A percentile compares a stretch with the other conserved stretches of the same genome.
These are phyloP conservation scores for Listrodromus nycthemerus DNA, from an alignment of 2,888 invertebrate genomes.

Conservation along the genomic window DNA sequence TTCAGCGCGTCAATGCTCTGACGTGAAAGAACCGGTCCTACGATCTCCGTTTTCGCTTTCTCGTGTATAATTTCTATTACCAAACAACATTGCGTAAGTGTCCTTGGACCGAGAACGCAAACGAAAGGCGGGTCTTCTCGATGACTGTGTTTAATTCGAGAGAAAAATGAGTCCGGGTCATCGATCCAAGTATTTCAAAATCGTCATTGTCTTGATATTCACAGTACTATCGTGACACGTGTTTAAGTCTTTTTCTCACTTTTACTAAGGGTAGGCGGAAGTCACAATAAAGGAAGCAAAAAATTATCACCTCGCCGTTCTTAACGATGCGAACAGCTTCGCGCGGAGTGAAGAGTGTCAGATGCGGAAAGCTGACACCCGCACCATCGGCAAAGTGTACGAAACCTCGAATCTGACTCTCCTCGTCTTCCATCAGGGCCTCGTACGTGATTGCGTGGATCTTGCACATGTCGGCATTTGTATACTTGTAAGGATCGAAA, in stretches of 20 bases:
- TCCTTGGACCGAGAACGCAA: conserved; percentile 70
- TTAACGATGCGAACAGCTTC: conserved; percentile 93
- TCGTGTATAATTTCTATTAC: conserved; percentile 63
- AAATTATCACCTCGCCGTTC: conserved; percentile 89
- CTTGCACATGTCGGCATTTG: conserved; percentile 91
- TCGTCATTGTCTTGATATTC: conserved; percentile 9
- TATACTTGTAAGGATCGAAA: conserved; percentile 91
- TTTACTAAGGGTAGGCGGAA: not conserved
- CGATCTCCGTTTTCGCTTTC: conserved; percentile 5
- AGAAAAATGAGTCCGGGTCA: not conserved
- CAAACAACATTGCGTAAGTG: conserved; percentile 70
- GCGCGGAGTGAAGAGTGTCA: conserved; percentile 91
- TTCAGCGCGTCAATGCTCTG: not conserved
- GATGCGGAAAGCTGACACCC: conserved; percentile 90
- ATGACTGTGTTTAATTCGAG: not conserved
- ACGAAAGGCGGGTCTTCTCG: conserved; percentile 26
- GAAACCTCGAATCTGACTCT: conserved; percentile 91
- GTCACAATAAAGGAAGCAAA: not conserved
- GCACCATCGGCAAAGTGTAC: conserved; percentile 92
- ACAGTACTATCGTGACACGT: not conserved
- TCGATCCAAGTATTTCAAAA: not conserved
- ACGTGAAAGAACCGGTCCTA: conserved; percentile 45
- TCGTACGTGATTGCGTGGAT: conserved; percentile 92
- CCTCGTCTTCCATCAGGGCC: conserved; percentile 92
- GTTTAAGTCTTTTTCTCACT: not conserved